A percentile compares a stretch with the other conserved stretches of the same genome.
Conservation (phyloP, 2,797 vertebrate species). For the Lithobates pipiens region DNA sequence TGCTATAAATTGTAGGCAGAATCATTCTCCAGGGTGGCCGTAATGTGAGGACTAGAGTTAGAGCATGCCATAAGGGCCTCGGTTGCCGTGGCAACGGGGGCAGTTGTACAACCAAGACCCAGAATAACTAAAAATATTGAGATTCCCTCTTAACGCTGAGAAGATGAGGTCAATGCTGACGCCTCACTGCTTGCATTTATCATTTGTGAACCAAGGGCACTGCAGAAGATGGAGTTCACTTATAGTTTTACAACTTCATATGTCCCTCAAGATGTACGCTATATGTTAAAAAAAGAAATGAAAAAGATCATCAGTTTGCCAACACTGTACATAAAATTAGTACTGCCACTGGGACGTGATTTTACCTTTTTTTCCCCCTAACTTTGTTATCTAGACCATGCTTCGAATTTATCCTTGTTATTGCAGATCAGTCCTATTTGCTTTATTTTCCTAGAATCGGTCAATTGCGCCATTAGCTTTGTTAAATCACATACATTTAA, state of each 20-base stretch:
- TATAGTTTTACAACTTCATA: slow-evolving; percentile 48
- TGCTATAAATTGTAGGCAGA: slow-evolving; percentile 65
- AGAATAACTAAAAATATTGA: slow-evolving; percentile 75
- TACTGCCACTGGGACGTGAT: background rate
- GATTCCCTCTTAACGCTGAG: slow-evolving; percentile 77
- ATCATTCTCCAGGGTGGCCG: slow-evolving; percentile 69
- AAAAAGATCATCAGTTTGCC: slow-evolving; percentile 12
- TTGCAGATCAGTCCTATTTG: background rate
- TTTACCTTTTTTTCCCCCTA: background rate
- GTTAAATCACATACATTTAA: slow-evolving; percentile 69
- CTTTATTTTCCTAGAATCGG: slow-evolving; percentile 5
- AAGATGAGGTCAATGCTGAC: slow-evolving; percentile 84
- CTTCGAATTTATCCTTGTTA: slow-evolving; percentile 4
- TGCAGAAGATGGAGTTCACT: slow-evolving; percentile 70
- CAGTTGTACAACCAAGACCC: slow-evolving; percentile 70
- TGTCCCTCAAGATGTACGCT: slow-evolving; percentile 30
- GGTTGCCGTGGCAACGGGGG: slow-evolving; percentile 68
- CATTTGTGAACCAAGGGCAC: slow-evolving; percentile 81
- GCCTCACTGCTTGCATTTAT: slow-evolving; percentile 81
- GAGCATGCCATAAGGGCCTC: slow-evolving; percentile 63
- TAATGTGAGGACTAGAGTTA: slow-evolving; percentile 64
- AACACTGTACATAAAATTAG: background rate
- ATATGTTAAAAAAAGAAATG: background rate
- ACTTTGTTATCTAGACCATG: slow-evolving; percentile 10
- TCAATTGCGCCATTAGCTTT: background rate